Evolutionary conservation across 2,888 invertebrate species (phyloP).

Genomic region (Campoplex capitator): DNA sequence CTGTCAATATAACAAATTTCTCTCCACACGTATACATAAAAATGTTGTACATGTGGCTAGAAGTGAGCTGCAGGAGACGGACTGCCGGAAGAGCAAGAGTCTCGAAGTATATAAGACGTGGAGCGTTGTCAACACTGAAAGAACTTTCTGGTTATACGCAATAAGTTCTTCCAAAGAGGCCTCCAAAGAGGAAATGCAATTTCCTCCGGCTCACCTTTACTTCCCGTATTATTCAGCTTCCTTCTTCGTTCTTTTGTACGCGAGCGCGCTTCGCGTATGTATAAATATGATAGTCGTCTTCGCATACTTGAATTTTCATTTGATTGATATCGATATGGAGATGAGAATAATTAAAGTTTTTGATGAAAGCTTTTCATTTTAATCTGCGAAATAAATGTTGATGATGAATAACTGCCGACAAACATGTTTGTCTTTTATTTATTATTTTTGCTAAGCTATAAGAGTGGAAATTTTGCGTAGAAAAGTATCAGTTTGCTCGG

Average conservation of each 20-base stretch:
- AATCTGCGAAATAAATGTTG: not conserved
- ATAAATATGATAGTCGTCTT: not conserved
- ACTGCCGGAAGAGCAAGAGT: constrained; percentile 31
- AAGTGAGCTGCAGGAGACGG: constrained; percentile 31
- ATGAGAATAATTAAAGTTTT: not conserved
- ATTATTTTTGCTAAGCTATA: not conserved
- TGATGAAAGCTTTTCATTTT: not conserved
- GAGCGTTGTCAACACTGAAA: constrained; percentile 36
- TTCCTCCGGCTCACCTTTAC: constrained; percentile 57
- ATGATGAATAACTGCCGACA: not conserved
- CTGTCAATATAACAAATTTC: constrained; percentile 48
- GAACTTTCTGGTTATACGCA: constrained; percentile 12
- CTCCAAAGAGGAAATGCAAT: constrained; percentile 65
- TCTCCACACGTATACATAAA: not conserved
- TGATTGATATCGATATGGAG: not conserved
- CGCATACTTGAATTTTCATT: not conserved
- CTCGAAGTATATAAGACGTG: constrained; percentile 59
- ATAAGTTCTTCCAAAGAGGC: constrained; percentile 41
- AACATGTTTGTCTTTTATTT: not conserved
- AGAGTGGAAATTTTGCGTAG: too few species aligned
- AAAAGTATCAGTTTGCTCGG: too few species aligned
- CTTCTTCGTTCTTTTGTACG: constrained; percentile 35
- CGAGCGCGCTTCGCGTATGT: not conserved
- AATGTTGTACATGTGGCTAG: not conserved
- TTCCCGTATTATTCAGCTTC: constrained; percentile 61